Conservation (phyloP, 2,113 vertebrate genomes). For the Hippocampus barbouri region DNA sequence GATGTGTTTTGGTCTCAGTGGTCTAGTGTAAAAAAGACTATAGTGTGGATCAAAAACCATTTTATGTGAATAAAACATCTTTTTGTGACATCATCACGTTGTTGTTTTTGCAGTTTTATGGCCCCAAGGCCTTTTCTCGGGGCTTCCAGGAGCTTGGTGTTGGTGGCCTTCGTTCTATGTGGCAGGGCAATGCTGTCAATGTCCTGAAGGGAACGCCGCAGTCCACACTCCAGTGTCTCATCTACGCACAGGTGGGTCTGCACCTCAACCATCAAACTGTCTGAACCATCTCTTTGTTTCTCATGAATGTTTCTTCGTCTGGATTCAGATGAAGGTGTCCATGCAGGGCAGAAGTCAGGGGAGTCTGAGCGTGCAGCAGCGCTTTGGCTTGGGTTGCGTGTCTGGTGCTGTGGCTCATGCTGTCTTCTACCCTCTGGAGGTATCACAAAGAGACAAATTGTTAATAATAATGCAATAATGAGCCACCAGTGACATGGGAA, state of each 20-base stretch:
- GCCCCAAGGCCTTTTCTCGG: conserved; percentile 63
- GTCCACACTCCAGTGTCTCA: conserved; percentile 71
- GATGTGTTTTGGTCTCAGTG: too few relatives aligned
- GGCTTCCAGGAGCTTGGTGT: conserved; percentile 57
- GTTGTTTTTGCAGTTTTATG: conserved; percentile 55
- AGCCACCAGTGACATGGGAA: not conserved
- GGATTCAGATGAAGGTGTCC: conserved; percentile 62
- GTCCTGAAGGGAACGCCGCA: conserved; percentile 74
- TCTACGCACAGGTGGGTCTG: conserved; percentile 66
- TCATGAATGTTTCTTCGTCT: not conserved
- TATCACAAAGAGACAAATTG: conserved; percentile 28
- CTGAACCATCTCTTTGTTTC: not conserved
- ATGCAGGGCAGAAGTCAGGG: conserved; percentile 49
- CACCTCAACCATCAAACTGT: not conserved
- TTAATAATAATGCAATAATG: not conserved
- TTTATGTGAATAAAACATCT: not conserved
- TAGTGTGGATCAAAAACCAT: not conserved
- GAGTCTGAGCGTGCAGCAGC: conserved; percentile 63
- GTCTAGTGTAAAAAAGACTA: not conserved
- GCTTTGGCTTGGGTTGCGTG: conserved; percentile 70
- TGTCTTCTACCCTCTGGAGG: conserved; percentile 75
- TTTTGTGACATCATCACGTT: not conserved
- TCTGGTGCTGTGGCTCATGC: conserved; percentile 70
- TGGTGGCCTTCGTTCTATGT: conserved; percentile 68
- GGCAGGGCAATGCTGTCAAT: conserved; percentile 72